These are phyloP conservation scores for Sesamia nonagrioides DNA, from an alignment of 1,140 invertebrate species.

Conservation along the genomic window DNA sequence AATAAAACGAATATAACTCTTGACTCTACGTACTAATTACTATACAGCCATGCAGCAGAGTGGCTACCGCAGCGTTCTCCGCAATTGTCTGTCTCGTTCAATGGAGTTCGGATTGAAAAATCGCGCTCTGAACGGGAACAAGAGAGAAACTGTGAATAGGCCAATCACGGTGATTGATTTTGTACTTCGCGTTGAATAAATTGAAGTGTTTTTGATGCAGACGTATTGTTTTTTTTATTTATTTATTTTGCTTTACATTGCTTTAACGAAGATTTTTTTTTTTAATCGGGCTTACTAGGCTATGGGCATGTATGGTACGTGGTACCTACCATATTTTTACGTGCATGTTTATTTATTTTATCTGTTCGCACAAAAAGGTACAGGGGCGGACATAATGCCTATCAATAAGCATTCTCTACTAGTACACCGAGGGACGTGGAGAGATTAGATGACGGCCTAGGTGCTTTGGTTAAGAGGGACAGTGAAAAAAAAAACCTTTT, in stretches of 20 bases:
- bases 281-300: background rate
- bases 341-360: no score
- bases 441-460: no score
- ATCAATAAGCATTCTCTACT: no score
- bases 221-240: slow-evolving; percentile 21
- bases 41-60: background rate
- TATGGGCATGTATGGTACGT: no score
- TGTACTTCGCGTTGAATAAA: slow-evolving; percentile 16
- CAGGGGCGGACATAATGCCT: no score
- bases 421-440: no score
- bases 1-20: background rate
- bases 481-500: no score
- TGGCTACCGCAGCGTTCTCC: background rate
- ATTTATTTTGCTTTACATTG: background rate
- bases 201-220: slow-evolving; percentile 10
- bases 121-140: slow-evolving; percentile 42
- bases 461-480: no score
- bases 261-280: background rate
- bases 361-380: no score
- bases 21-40: slow-evolving; percentile 15
- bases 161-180: slow-evolving; percentile 59
- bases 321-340: no score
- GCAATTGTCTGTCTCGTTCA: slow-evolving; percentile 3
- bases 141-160: slow-evolving; percentile 48
- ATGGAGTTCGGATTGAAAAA: slow-evolving; percentile 32